Conservation (phyloP, 2,113 vertebrate genomes). For the Nerophis ophidion region DNA sequence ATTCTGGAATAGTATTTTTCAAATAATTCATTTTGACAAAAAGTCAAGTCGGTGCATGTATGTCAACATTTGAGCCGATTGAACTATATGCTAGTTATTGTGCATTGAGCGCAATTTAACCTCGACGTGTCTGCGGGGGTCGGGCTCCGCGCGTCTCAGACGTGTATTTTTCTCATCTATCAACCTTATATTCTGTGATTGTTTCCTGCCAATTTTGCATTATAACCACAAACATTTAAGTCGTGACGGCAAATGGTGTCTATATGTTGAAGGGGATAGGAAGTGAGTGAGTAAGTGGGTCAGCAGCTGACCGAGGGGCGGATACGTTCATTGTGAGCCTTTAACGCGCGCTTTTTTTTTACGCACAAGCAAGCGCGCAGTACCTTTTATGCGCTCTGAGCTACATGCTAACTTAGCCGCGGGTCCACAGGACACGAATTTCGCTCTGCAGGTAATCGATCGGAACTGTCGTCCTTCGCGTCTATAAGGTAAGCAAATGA, state of each 20-base stretch:
- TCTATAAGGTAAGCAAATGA: slow-evolving; percentile 15
- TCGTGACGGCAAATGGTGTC: not conserved
- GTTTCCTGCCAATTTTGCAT: not conserved
- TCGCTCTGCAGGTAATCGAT: not conserved
- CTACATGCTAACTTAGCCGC: slow-evolving; percentile 51
- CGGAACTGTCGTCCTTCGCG: not conserved
- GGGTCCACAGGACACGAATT: not conserved
- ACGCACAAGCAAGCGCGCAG: slow-evolving; percentile 34
- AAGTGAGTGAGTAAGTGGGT: slow-evolving; percentile 11
- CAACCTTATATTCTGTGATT: not conserved
- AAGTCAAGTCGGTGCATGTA: not conserved
- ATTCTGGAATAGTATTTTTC: not conserved
- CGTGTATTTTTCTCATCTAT: no score
- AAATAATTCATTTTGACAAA: not conserved
- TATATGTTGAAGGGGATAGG: not conserved
- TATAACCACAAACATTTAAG: not conserved
- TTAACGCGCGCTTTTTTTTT: slow-evolving; percentile 60
- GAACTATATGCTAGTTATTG: not conserved
- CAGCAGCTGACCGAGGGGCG: slow-evolving; percentile 53
- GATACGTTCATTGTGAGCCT: slow-evolving; percentile 49
- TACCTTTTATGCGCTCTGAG: slow-evolving; percentile 33
- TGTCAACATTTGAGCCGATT: not conserved
- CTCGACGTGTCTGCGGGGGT: not conserved
- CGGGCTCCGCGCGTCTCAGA: not conserved
- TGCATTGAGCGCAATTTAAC: not conserved